Evolutionary conservation across 2,113 vertebrate species (phyloP).

Genomic region (Calonectris borealis): DNA sequence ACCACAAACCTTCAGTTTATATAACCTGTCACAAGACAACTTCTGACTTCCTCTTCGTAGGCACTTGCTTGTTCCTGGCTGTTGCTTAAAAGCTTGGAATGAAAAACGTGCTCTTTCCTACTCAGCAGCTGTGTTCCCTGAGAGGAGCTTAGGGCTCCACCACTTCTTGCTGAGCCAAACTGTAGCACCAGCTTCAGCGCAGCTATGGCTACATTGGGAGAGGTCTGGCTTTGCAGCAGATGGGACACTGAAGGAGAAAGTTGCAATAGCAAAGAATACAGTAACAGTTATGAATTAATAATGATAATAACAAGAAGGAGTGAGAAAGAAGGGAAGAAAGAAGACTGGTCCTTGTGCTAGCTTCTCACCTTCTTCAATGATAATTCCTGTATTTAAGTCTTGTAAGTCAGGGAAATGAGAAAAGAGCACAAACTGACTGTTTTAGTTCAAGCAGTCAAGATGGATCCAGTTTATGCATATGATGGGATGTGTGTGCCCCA

Average conservation of each 20-base stretch:
- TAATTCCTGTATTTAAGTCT: neutral
- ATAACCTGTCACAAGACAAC: neutral
- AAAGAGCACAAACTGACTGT: neutral
- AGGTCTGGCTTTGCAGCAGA: neutral
- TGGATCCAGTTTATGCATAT: neutral
- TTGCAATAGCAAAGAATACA: neutral
- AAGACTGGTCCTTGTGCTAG: neutral
- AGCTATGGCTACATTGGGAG: rapidly evolving
- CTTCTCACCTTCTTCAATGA: neutral
- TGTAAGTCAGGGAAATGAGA: neutral
- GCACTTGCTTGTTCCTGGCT: neutral
- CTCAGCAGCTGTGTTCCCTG: neutral
- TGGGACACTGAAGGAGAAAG: neutral
- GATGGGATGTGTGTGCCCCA: neutral
- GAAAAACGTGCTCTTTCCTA: neutral
- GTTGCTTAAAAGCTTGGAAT: neutral
- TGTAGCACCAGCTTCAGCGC: neutral
- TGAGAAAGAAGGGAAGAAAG: neutral
- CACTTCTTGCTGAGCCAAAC: neutral
- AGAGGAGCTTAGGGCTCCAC: neutral
- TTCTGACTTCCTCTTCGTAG: neutral
- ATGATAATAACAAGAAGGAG: neutral
- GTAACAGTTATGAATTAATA: neutral
- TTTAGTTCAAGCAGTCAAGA: neutral
- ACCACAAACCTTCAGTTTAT: neutral